Evolutionary conservation across 1,140 invertebrate genomes (phyloP).

Genomic region (Sweltsa coloradensis): DNA sequence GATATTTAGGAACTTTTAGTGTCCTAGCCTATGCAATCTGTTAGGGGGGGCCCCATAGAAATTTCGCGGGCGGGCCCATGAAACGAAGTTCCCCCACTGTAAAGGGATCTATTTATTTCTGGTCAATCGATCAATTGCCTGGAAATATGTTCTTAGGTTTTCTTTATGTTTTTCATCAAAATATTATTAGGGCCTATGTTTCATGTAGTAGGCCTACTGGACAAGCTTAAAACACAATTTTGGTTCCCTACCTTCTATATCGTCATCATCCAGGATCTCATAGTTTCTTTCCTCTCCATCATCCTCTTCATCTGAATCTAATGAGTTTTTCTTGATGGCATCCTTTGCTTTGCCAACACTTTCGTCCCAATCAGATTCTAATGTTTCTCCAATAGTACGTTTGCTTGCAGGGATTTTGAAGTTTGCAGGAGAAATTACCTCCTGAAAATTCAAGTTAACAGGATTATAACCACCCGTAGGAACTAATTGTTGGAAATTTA

Average conservation of each 20-base stretch:
- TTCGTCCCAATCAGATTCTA: not conserved
- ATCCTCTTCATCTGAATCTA: slow-evolving; percentile 12
- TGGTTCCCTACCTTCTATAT: slow-evolving; percentile 7
- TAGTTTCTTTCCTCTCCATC: slow-evolving; percentile 6
- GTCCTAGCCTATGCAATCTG: too few species aligned
- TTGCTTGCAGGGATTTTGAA: too few species aligned
- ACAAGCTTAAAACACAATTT: too few species aligned
- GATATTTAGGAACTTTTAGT: too few species aligned
- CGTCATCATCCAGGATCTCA: slow-evolving; percentile 8
- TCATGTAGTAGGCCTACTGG: too few species aligned
- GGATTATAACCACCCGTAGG: too few species aligned
- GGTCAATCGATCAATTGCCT: not conserved
- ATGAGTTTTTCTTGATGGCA: slow-evolving; percentile 3
- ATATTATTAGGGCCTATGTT: too few species aligned
- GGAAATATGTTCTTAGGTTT: not conserved
- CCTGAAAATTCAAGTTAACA: too few species aligned
- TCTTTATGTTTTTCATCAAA: not conserved
- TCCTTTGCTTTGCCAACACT: not conserved
- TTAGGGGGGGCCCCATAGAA: too few species aligned
- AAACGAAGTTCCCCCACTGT: not conserved
- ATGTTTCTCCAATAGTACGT: slow-evolving; percentile 4
- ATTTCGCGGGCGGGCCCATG: not conserved
- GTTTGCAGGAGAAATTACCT: too few species aligned
- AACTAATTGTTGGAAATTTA: too few species aligned
- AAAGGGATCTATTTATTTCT: not conserved